A percentile compares a stretch with the other conserved stretches of the same genome.
Conservation (phyloP, 1,140 invertebrate species). For the Rhizoglyphus robini region DNA sequence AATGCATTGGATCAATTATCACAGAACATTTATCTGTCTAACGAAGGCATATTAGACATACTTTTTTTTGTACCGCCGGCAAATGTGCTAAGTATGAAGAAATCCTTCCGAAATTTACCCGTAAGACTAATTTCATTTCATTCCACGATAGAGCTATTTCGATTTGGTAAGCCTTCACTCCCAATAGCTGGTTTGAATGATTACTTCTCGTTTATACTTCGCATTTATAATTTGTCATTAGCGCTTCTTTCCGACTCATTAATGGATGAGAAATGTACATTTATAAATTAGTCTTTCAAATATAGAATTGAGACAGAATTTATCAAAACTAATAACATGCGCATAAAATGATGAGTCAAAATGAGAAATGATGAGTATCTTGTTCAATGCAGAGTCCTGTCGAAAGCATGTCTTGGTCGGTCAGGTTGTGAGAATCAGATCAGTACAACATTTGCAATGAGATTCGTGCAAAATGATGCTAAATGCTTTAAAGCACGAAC, state of each 20-base stretch:
- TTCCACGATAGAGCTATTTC: background rate
- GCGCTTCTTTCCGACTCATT: background rate
- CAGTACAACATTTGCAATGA: background rate
- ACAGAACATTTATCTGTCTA: background rate
- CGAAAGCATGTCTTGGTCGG: background rate
- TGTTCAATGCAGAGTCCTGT: background rate
- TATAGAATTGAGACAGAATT: background rate
- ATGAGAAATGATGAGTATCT: constrained; percentile 6
- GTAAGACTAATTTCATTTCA: background rate
- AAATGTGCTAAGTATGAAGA: background rate
- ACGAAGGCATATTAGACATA: too few species aligned
- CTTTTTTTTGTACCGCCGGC: too few species aligned
- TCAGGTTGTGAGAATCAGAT: constrained; percentile 1
- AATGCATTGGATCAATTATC: background rate
- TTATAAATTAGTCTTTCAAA: background rate
- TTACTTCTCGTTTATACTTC: background rate
- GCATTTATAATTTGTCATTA: too few species aligned
- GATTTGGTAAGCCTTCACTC: background rate
- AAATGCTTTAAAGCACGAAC: background rate
- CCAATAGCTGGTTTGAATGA: background rate
- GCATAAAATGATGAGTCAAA: background rate
- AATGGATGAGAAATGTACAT: background rate
- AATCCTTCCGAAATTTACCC: background rate
- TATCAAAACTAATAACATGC: background rate
- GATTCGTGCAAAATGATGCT: background rate